These are phyloP conservation scores for Gastrophryne carolinensis DNA, from an alignment of 2,797 vertebrate species.

Conservation along the genomic window DNA sequence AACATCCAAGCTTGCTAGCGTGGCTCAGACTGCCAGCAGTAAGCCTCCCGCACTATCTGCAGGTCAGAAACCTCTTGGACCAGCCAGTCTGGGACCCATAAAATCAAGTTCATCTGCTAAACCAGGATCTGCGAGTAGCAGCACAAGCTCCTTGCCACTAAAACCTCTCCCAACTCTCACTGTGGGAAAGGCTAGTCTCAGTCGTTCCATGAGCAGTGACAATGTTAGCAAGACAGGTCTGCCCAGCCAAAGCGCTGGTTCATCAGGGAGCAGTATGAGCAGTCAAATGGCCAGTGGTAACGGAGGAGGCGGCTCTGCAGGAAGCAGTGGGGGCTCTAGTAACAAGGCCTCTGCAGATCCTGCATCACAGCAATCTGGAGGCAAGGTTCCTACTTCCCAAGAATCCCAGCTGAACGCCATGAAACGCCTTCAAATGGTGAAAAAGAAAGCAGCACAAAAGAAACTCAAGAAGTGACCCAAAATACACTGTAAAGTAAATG, in stretches of 20 bases:
- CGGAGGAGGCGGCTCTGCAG: slow-evolving; percentile 56
- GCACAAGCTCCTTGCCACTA: slow-evolving; percentile 69
- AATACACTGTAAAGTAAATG: neutral
- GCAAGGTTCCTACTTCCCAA: slow-evolving; percentile 89
- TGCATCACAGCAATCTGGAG: slow-evolving; percentile 61
- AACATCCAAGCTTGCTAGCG: slow-evolving; percentile 79
- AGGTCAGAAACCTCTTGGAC: slow-evolving; percentile 83
- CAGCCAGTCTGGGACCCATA: slow-evolving; percentile 79
- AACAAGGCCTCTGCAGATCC: slow-evolving; percentile 70
- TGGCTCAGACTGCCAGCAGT: slow-evolving; percentile 70
- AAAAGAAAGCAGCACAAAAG: slow-evolving; percentile 97
- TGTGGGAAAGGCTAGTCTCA: slow-evolving; percentile 87
- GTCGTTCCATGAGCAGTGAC: slow-evolving; percentile 85
- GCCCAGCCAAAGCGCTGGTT: slow-evolving; percentile 70
- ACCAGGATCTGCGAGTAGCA: slow-evolving; percentile 66
- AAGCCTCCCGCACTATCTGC: slow-evolving; percentile 77
- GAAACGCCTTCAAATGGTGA: slow-evolving; percentile 94
- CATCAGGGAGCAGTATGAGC: slow-evolving; percentile 53
- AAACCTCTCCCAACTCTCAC: slow-evolving; percentile 88
- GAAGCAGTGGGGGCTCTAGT: slow-evolving; percentile 57
- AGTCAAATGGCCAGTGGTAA: slow-evolving; percentile 58
- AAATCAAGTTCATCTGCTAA: slow-evolving; percentile 84
- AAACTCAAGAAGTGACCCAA: slow-evolving; percentile 84
- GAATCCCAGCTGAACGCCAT: slow-evolving; percentile 95
- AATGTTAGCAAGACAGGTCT: slow-evolving; percentile 82